Conservation (phyloP, 37 sponge, comb jelly and placozoan species). For the Eunapius fragilis region DNA sequence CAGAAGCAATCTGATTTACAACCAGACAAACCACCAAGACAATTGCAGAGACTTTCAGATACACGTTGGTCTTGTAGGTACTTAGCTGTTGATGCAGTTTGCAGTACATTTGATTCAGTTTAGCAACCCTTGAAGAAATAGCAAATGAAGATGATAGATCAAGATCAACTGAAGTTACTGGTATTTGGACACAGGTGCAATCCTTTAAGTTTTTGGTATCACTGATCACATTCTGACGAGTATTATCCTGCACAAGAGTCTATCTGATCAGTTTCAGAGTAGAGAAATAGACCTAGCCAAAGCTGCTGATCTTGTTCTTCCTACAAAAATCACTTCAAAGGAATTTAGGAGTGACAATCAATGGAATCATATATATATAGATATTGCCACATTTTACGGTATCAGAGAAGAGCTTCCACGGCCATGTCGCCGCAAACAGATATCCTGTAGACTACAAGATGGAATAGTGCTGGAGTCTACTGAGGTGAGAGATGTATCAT, state of each 20-base stretch:
- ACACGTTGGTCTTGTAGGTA: constrained; percentile 81
- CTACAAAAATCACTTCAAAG: constrained; percentile 19
- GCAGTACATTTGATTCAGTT: constrained; percentile 51
- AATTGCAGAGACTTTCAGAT: constrained; percentile 69
- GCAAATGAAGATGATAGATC: too few species aligned
- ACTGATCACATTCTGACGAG: too few species aligned
- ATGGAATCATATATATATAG: constrained; percentile 37
- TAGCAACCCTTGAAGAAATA: constrained; percentile 18
- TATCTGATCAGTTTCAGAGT: too few species aligned
- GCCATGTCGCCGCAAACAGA: constrained; percentile 18
- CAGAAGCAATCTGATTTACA: constrained; percentile 55
- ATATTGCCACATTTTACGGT: constrained; percentile 22
- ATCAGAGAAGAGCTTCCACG: constrained; percentile 34
- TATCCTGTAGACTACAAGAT: too few species aligned
- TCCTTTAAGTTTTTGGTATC: constrained; percentile 46
- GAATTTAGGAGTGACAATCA: constrained; percentile 34
- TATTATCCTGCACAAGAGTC: too few species aligned
- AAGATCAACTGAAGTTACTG: constrained; percentile 65
- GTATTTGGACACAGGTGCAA: constrained; percentile 55
- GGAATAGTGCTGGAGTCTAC: too few species aligned
- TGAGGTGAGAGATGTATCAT: too few species aligned
- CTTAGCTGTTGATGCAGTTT: constrained; percentile 60
- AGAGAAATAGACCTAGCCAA: too few species aligned
- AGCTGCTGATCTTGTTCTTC: constrained; percentile 48
- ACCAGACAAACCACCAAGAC: constrained; percentile 36